These are phyloP conservation scores for Trichopoda pennipes DNA, from an alignment of 2,888 invertebrate genomes.

Conservation along the genomic window DNA sequence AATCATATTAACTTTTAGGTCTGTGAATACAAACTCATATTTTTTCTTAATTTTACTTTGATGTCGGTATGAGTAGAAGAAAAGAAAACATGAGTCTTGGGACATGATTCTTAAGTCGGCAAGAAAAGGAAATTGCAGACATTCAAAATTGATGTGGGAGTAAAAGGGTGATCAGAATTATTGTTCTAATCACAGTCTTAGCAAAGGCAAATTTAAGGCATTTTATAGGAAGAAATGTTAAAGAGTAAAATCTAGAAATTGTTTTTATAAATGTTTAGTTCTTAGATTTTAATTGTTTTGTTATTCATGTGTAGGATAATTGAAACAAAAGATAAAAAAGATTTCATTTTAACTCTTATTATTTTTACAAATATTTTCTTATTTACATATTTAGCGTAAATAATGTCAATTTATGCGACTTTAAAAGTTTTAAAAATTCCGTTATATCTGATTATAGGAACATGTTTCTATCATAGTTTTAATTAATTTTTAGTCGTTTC, in stretches of 20 bases:
- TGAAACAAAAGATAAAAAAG: too few relatives aligned
- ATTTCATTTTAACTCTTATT: too few relatives aligned
- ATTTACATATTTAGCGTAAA: too few relatives aligned
- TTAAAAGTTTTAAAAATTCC: too few relatives aligned
- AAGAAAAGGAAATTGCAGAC: conserved; percentile 38
- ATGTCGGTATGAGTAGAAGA: conserved; percentile 25
- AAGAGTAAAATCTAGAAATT: background rate
- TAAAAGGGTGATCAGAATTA: conserved; percentile 43
- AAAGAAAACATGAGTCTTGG: conserved; percentile 43
- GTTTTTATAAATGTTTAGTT: too few relatives aligned
- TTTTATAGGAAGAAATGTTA: background rate
- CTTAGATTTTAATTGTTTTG: too few relatives aligned
- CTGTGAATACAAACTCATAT: conserved; percentile 15
- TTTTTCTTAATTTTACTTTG: conserved; percentile 30
- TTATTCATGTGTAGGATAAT: too few relatives aligned
- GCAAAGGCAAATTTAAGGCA: conserved; percentile 24
- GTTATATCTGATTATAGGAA: too few relatives aligned
- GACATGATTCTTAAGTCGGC: conserved; percentile 41
- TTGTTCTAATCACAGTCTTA: conserved; percentile 55
- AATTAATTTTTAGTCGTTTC: too few relatives aligned
- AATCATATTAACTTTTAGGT: conserved; percentile 4
- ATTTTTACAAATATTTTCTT: too few relatives aligned
- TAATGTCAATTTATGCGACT: too few relatives aligned
- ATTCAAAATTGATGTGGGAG: conserved; percentile 43
- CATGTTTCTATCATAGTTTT: too few relatives aligned